Base-by-base conservation (phyloP, 2,113 vertebrate genomes). In the Cyanocitta stelleri region DNA sequence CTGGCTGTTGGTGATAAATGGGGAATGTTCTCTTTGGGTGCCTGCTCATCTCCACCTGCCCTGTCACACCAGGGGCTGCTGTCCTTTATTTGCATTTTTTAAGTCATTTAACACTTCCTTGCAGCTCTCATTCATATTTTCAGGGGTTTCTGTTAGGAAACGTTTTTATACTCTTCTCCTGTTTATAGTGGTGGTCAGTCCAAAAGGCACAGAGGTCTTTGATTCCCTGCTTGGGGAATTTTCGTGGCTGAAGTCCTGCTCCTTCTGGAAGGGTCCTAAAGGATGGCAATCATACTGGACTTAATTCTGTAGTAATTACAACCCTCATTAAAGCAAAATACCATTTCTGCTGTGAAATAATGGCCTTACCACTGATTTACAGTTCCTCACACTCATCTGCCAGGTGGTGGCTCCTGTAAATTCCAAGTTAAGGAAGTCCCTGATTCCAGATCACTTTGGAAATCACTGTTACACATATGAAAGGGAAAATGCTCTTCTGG, bases 81-180 rank as follows among this genome's bases (percentile, higher is more conserved):
- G 17, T 39, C 22, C 24, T 80, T 30, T 39, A 35, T 63, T 56
- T 85, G 16, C 13, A 1, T 55, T 69, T 68, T 37, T 7, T 16
- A 18, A 0, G 24, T 18, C 1, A 0, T 37, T 7, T 16, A 15
- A n/a, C 32, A 7, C 9, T 69, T 14, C 16, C 43, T 72, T 0
- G 0, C 9, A 33, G 22, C 22, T 72, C 44, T 77, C 22, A 20
- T 33, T 67, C 21, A 0, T 14, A 27, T 75, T 82, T 80, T 24
- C 18, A 4, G 20, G 4, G 68, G 13, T 41, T 91, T 71, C 18
- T 3, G 0, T 8, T 14, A 24, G 61, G 30, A 55, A 37, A 7
- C 21, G 15, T 81, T n/a, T 59, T 44, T 3, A 7, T 49, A 4
- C n/a, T 33, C 2, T 55, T 37, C 21, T 22, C 20, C 30, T 89